Conservation (phyloP, 2,888 invertebrate genomes). For the Empis stercorea region DNA sequence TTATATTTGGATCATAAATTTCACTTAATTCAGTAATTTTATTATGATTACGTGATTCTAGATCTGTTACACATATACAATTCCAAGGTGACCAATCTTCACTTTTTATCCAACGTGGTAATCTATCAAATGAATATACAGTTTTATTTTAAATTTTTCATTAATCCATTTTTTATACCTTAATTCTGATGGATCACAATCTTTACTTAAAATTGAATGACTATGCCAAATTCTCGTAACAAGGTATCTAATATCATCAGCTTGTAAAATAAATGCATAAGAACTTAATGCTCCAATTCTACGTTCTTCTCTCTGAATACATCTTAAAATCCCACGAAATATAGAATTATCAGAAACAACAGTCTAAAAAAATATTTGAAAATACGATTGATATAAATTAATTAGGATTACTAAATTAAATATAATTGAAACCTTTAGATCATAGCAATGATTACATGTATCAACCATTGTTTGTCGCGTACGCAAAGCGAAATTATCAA, state of each 20-base stretch:
- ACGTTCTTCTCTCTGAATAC: slow-evolving; percentile 67
- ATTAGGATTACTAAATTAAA: too few relatives aligned
- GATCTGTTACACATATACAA: slow-evolving; percentile 70
- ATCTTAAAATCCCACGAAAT: slow-evolving; percentile 41
- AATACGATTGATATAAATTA: too few relatives aligned
- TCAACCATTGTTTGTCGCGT: slow-evolving; percentile 46
- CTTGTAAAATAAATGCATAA: slow-evolving; percentile 68
- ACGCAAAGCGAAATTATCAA: slow-evolving; percentile 46
- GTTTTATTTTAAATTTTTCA: too few relatives aligned
- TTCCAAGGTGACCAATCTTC: slow-evolving; percentile 93
- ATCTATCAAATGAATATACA: slow-evolving; percentile 20
- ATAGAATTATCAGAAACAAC: slow-evolving; percentile 20
- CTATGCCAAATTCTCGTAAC: slow-evolving; percentile 82
- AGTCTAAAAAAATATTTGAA: slow-evolving; percentile 16
- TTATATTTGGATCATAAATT: slow-evolving; percentile 54
- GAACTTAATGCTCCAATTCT: slow-evolving; percentile 57
- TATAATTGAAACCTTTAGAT: slow-evolving; percentile 40
- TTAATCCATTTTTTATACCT: too few relatives aligned
- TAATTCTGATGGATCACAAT: slow-evolving; percentile 58
- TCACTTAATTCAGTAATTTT: slow-evolving; percentile 48
- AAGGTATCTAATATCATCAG: slow-evolving; percentile 68
- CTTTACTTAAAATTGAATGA: slow-evolving; percentile 72
- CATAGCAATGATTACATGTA: slow-evolving; percentile 51
- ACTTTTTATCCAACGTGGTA: slow-evolving; percentile 64
- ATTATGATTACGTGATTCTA: slow-evolving; percentile 68